phyloP scores from a whole-genome alignment of 2,888 invertebrate species.

The Diplazon laetatorius region DNA sequence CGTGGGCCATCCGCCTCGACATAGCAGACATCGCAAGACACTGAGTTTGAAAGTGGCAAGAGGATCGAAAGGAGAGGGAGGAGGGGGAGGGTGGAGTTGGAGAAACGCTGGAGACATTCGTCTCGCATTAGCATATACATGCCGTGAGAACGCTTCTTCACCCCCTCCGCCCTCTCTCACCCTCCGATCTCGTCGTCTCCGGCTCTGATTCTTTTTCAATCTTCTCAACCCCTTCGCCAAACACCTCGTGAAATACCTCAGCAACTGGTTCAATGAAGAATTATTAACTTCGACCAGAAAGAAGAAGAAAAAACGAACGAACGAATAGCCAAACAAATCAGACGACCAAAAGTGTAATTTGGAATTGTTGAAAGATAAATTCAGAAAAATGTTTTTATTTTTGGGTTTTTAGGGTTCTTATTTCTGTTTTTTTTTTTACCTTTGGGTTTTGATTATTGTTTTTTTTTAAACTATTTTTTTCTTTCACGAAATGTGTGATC shows the following conservation, averaged over 20 bases:
- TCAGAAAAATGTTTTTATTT: too few species aligned
- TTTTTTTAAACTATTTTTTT: too few species aligned
- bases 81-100: slow-evolving; percentile 68
- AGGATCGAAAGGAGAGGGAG: slow-evolving; percentile 63
- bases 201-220: slow-evolving; percentile 32
- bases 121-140: slow-evolving; percentile 83
- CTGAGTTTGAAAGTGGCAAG: slow-evolving; percentile 69
- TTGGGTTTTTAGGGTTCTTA: too few species aligned
- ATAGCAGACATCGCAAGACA: slow-evolving; percentile 69
- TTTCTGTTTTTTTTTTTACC: too few species aligned
- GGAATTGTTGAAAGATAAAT: too few species aligned
- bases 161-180: slow-evolving; percentile 63
- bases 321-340: too few species aligned
- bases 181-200: slow-evolving; percentile 35
- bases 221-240: slow-evolving; percentile 13
- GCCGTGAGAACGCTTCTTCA: slow-evolving; percentile 73
- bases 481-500: too few species aligned
- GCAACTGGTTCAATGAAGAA: slow-evolving; percentile 21
- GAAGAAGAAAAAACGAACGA: neutral
- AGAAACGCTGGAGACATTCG: slow-evolving; percentile 79
- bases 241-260: slow-evolving; percentile 33
- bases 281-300: slow-evolving; percentile 4
- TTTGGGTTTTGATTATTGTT: too few species aligned
- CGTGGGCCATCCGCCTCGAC: slow-evolving; percentile 61
- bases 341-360: too few species aligned